Evolutionary conservation across 2,888 invertebrate species (phyloP), one percentile per base, ranked within the genome.

Genomic region (Pheosia tremula): DNA sequence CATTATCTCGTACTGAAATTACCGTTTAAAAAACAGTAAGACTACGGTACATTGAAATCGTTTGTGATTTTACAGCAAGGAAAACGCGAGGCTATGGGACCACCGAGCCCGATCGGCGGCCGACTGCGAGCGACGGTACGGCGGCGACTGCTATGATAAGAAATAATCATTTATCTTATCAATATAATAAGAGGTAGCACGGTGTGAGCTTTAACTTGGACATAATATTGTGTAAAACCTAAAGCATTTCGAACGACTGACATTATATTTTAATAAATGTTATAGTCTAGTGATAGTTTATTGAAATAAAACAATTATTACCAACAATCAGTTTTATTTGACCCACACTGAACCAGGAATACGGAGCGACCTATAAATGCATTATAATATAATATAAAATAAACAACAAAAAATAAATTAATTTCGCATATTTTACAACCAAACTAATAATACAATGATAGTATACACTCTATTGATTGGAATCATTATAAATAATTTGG

Each of bases 11-110:
- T 24, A 24, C 24, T 24, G 24, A 24, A 24, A 24, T 24, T 24
- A 24, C 24, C 24, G 24, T 24, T 24, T 24, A 24, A 24, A 24
- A 24, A 24, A 24, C 24, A 24, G 24, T 24, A 24, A 24, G 24
- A 24, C 24, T 24, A 24, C 24, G 24, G 24, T 24, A 24, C 24
- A 24, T 24, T 24, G 24, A 24, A 24, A 24, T 24, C 24, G 24
- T 41, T 2, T 41, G 41, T 41, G 8, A 41, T 50, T 53, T 66
- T 63, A 3, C 84, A 94, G 94, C 74, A 90, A 87, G 75, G 91
- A 93, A 70, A 90, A 93, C 69, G 93, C 94, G 0, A 69, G 76
- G 5, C 82, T 89, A 4, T 94, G 94, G 94, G 94, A 94, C 81
- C 94, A 94, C 70, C 83, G 66, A 0, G 61, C 79, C 0, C 82